Evolutionary conservation across 2,888 invertebrate species (phyloP).

Genomic region (Apodemia zela): DNA sequence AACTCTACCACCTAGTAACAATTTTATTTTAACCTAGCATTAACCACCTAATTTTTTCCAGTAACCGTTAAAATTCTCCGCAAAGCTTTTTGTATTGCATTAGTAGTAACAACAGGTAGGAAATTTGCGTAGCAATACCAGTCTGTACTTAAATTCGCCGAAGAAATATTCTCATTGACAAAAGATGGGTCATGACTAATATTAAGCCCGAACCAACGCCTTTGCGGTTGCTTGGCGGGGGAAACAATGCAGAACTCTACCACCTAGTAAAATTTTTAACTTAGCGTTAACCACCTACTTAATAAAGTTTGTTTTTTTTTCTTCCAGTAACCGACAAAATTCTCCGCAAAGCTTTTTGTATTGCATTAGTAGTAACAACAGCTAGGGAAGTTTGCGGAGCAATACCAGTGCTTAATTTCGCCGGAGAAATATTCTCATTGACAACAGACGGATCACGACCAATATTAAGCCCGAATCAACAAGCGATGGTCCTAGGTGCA

Average conservation of each 20-base stretch:
- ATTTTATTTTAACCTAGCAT: no score
- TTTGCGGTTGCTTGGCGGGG: no score
- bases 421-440: slow-evolving; percentile 60
- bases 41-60: slow-evolving; percentile 37
- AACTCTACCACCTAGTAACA: no score
- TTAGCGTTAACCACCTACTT: no score
- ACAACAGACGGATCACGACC: slow-evolving; percentile 48
- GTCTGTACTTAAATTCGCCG: slow-evolving; percentile 67
- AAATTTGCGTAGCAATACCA: slow-evolving; percentile 62
- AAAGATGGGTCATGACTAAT: slow-evolving; percentile 45
- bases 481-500: slow-evolving; percentile 64
- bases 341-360: slow-evolving; percentile 55
- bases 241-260: no score
- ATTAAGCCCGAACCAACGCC: slow-evolving; percentile 62
- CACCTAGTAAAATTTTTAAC: no score
- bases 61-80: slow-evolving; percentile 57
- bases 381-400: slow-evolving; percentile 64
- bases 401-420: slow-evolving; percentile 63
- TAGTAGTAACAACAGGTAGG: slow-evolving; percentile 49
- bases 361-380: slow-evolving; percentile 49
- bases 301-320: slow-evolving; percentile 27
- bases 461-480: slow-evolving; percentile 59
- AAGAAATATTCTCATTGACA: slow-evolving; percentile 58
- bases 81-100: slow-evolving; percentile 56
- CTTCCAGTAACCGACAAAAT: slow-evolving; percentile 58